Base-by-base conservation (phyloP, 2,797 vertebrate genomes). In the Gymnoscopelus microlampas region DNA sequence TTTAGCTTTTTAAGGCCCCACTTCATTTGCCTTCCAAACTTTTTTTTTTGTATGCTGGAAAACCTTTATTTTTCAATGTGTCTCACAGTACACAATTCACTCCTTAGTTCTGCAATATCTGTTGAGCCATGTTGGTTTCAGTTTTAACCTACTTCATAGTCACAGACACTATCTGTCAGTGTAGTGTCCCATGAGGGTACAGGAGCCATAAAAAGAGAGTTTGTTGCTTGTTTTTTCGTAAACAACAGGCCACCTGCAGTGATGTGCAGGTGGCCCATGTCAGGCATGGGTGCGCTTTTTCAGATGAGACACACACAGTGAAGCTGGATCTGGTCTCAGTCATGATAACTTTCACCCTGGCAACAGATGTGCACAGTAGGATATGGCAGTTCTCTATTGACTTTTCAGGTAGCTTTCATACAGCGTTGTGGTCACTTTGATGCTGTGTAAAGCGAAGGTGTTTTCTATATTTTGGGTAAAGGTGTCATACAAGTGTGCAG, bases 171-270 rank as follows among this genome's bases (percentile, higher is more conserved):
- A 70, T 76, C 70, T 77, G 60, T 78, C 74, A 68, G 66, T 57
- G 57, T 51, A 24, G 54, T 78, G 60, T 81, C 87, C 83, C 73
- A 26, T 32, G 71, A 70, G 88, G 73, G 68, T 12, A 6, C 11
- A 53, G 12, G 8, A 79, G 75, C 74, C 66, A 14, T 63, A 63
- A 75, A 87, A 88, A 91, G 80, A 57, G 87, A 89, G 86, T 79
- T 58, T 64, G 71, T 15, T 68, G 49, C 50, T 29, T 13, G 51
- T 73, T 85, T 86, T 89, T 77, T 74, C 63, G 53, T 0, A 8
- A 53, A 19, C 5, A 54, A 14, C 5, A 68, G 62, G 58, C 82
- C 87, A 89, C 82, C 87, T 91, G 86, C 82, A 80, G 74, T 6
- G 60, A 60, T 51, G 39, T 67, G 80, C 56, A 73, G 65, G 61